Percentiles rank a stretch among this genome's conserved stretches.
These are phyloP conservation scores for Rhagonycha fulva DNA, from an alignment of 2,888 invertebrate species.

Conservation along the genomic window DNA sequence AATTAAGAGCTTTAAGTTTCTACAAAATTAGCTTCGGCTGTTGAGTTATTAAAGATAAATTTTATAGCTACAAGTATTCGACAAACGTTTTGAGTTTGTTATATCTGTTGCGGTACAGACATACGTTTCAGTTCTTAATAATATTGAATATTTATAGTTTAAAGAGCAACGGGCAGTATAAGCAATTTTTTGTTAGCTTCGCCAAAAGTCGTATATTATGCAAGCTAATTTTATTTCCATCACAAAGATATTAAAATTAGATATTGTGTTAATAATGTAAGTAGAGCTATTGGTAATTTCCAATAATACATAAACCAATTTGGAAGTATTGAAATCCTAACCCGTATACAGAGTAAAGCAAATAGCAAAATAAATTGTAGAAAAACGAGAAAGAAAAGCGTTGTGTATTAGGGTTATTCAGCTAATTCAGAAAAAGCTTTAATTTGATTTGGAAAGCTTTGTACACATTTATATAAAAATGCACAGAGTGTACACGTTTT, in stretches of 20 bases:
- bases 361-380: background rate
- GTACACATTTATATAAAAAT: constrained; percentile 10
- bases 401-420: background rate
- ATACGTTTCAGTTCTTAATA: no score
- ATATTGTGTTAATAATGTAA: background rate
- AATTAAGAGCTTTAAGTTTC: background rate
- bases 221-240: background rate
- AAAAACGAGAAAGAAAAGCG: background rate
- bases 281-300: background rate
- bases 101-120: no score
- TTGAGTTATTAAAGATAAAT: background rate
- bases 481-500: constrained; percentile 5
- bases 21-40: background rate
- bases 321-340: background rate
- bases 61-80: no score
- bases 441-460: background rate
- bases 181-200: background rate
- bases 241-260: background rate
- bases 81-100: no score
- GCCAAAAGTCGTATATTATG: no score
- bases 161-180: background rate
- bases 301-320: background rate
- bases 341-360: background rate
- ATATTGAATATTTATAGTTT: background rate
- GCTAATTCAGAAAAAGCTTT: background rate